Base-by-base conservation (phyloP, 1,140 invertebrate genomes). In the Drosophila ogumai region DNA sequence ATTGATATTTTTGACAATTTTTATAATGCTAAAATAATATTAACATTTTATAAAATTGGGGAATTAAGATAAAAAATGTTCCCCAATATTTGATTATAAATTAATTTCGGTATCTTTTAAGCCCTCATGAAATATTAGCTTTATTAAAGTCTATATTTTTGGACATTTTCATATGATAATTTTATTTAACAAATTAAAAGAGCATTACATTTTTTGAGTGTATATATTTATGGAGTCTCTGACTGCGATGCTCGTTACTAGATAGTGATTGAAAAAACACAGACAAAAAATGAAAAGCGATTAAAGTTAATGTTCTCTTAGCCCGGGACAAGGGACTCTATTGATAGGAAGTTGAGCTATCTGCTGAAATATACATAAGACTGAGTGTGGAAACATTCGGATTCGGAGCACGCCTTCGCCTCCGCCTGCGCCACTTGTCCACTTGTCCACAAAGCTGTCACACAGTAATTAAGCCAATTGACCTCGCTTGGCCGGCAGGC, bases 391-490 rank as follows among this genome's bases (percentile, higher is more conserved):
- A 72, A 50, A 32, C 38, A 56, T 64, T 59, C 41, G 15, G 55
- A 66, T 64, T 59, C 44, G 15, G 55, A 63, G 44, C 49, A 63
- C 34, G 41, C 43, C 32, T 13, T 12, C 44, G 15, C 43, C 36
- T 19, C 22, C 50, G 17, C 13, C 9, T 13, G 36, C n/a, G 40
- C 17, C 22, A 49, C 75, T 49, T 75, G 54, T 47, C 22, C 56
- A 57, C 60, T 54, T 54, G 52, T 55, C 52, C 52, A 55, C 52
- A 43, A 61, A 69, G 61, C 65, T 81, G 78, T 85, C 85, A 85
- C 85, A 90, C 85, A 90, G 78, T 90, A 90, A 90, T 90, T 90
- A 90, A 90, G 86, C 85, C 85, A 90, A 90, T 90, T 90, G 85
- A 90, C 85, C 85, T 90, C 85, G 78, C 75, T 59, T 54, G 55